Base-by-base conservation (phyloP, 2,113 vertebrate genomes). In the Chaenocephalus aceratus region DNA sequence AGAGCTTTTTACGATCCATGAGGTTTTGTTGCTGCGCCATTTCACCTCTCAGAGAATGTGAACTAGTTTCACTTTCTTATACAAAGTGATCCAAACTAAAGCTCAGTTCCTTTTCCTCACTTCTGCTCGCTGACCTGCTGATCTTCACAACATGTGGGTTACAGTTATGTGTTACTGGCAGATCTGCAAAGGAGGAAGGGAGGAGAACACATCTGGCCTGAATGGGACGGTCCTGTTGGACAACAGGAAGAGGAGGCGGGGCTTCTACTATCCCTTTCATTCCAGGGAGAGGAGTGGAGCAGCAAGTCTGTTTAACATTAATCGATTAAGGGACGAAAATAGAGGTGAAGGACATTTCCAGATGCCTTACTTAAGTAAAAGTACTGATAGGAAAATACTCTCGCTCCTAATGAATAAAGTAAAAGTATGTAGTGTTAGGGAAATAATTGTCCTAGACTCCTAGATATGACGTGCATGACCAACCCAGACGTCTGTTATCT, bases 41-140 rank as follows among this genome's bases (percentile, higher is more conserved):
- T 65, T 78, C 5, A 12, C 18, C 52, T 26, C 44, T 0, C 12
- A 72, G 16, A n/a, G 36, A 41, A 41, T 26, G 6, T 51, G 9
- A 62, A 63, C n/a, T 16, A 68, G 65, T 81, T 81, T 81, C 72
- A 51, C 64, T 75, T 69, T 69, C 44, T 30, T 41, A 1, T 3
- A 10, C 12, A 3, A 62, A 30, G 4, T 6, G 58, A 15, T 51
- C 64, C 58, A 69, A 14, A 21, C 30, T 10, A 7, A 14, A 41
- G 9, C 6, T 34, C 3, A 58, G 44, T 62, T 81, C 14, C 15
- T 51, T 75, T 54, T n/a, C 41, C 4, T 69, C 26, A 41, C 18
- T n/a, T 7, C 7, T 8, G 2, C 51, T 57, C 9, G 51, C 79
- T 51, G 72, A 57, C 57, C 44, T 75, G 7, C 26, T 62, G 18